phyloP scores from a whole-genome alignment of 1,140 invertebrate species.

The Subanguina moxae region DNA sequence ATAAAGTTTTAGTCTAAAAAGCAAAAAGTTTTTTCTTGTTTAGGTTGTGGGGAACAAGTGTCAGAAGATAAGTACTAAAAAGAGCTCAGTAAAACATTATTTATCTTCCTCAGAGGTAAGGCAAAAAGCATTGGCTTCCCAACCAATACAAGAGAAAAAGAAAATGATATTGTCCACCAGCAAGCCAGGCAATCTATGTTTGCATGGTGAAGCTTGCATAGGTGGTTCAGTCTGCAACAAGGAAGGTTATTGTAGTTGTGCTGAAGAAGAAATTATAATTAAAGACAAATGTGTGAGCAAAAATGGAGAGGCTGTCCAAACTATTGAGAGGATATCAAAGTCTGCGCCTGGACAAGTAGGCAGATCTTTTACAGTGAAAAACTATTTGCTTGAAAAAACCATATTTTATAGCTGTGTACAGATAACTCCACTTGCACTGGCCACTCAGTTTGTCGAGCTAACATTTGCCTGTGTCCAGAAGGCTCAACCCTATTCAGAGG shows the following conservation, averaged over 20 bases:
- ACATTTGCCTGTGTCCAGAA: conserved; percentile 21
- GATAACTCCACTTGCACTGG: background rate
- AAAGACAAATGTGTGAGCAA: conserved; percentile 44
- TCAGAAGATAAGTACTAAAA: too few relatives aligned
- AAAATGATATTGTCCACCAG: too few relatives aligned
- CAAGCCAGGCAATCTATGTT: background rate
- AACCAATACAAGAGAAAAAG: too few relatives aligned
- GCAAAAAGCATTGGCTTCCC: too few relatives aligned
- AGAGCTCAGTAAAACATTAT: too few relatives aligned
- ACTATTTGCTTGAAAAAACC: background rate
- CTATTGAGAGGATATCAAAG: conserved; percentile 15
- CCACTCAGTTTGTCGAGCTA: background rate
- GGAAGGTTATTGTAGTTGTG: conserved; percentile 50
- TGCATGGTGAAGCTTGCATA: conserved; percentile 47
- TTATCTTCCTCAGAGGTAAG: too few relatives aligned
- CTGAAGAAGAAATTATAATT: conserved; percentile 35
- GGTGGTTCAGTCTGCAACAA: conserved; percentile 49
- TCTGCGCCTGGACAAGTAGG: conserved; percentile 35
- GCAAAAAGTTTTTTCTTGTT: too few relatives aligned
- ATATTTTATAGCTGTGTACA: background rate
- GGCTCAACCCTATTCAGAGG: conserved; percentile 34
- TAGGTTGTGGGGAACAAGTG: too few relatives aligned
- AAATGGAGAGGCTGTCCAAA: background rate
- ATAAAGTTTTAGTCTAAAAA: too few relatives aligned
- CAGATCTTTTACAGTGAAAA: too few relatives aligned